Conservation (phyloP, 2,797 vertebrate genomes). For the Eremophila alpestris region DNA sequence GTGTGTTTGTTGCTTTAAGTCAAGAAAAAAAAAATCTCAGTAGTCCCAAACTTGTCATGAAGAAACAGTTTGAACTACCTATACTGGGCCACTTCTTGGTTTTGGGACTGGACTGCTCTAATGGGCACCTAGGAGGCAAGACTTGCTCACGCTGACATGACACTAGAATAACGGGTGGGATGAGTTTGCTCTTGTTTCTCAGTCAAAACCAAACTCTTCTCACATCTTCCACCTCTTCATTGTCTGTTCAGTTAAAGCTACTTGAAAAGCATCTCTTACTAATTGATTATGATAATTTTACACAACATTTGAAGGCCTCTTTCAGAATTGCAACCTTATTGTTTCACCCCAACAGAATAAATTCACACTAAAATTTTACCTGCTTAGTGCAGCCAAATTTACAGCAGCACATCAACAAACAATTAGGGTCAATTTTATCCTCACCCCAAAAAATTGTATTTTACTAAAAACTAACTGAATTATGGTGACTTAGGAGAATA, state of each 20-base stretch:
- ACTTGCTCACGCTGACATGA: neutral
- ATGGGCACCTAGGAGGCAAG: neutral
- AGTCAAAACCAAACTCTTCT: slow-evolving; percentile 19
- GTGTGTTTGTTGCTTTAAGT: neutral
- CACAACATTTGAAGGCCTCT: neutral
- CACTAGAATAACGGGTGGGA: neutral
- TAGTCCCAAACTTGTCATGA: neutral
- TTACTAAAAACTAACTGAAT: neutral
- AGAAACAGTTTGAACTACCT: neutral
- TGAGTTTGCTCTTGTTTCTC: neutral
- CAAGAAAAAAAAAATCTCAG: neutral
- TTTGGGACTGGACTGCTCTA: neutral
- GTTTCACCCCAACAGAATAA: neutral
- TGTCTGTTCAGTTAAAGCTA: slow-evolving; percentile 5
- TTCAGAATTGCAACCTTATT: neutral
- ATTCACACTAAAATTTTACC: neutral
- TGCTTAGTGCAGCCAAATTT: neutral
- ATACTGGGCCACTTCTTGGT: neutral
- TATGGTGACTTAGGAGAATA: neutral
- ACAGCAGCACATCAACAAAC: neutral
- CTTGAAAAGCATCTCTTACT: neutral
- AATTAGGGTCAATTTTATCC: neutral
- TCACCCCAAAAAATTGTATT: neutral
- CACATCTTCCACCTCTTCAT: neutral
- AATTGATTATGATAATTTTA: slow-evolving; percentile 4